phyloP scores from a whole-genome alignment of 1,140 invertebrate species.

The Eueides isabella region DNA sequence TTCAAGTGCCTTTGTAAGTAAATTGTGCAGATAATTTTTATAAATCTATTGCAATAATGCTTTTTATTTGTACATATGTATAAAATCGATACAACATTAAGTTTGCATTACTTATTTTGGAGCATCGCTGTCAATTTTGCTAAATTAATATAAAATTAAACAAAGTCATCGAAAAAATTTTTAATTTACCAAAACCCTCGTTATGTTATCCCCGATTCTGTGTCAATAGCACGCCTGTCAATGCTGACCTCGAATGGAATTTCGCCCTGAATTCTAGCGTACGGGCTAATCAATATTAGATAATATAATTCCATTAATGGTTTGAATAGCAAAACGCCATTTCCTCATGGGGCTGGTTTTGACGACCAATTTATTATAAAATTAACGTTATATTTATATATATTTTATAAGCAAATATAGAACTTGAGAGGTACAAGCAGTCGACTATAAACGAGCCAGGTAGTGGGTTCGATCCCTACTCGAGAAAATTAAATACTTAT shows the following conservation, averaged over 20 bases:
- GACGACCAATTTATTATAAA: not conserved
- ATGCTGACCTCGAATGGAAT: constrained; percentile 57
- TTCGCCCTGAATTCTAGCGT: constrained; percentile 55
- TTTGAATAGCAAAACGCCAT: not conserved
- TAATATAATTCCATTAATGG: not conserved
- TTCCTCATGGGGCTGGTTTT: not conserved
- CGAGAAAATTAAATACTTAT: too few relatives aligned
- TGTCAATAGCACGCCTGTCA: constrained; percentile 57
- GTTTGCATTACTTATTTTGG: not conserved
- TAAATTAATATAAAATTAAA: not conserved
- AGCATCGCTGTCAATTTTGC: not conserved
- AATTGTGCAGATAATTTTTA: too few relatives aligned
- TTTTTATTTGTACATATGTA: too few relatives aligned
- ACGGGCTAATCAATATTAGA: constrained; percentile 30
- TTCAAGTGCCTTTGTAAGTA: too few relatives aligned
- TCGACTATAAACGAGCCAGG: too few relatives aligned
- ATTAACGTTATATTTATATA: not conserved
- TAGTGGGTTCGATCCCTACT: too few relatives aligned
- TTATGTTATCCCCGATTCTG: constrained; percentile 39
- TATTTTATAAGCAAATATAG: too few relatives aligned
- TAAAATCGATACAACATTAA: too few relatives aligned
- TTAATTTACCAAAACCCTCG: constrained; percentile 40
- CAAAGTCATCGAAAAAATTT: not conserved
- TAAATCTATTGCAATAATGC: too few relatives aligned
- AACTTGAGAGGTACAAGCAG: too few relatives aligned